Conservation (phyloP, 2,888 invertebrate genomes). For the Entomobrya multifasciata region DNA sequence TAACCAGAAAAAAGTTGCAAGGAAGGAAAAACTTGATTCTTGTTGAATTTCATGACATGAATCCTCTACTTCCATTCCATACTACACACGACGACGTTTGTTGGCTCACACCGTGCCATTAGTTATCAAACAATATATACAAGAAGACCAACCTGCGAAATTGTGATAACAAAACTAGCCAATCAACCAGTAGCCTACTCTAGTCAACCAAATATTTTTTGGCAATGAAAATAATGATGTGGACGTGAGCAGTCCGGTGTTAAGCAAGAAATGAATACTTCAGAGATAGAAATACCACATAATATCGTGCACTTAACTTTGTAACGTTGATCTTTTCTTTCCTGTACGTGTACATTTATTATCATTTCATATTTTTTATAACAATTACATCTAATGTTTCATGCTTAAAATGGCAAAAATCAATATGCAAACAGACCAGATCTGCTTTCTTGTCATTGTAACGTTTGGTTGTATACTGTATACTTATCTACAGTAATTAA, state of each 20-base stretch:
- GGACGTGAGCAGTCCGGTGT: not conserved
- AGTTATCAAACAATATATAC: constrained; percentile 18
- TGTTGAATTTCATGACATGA: constrained; percentile 44
- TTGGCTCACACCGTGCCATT: constrained; percentile 15
- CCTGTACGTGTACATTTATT: too few species aligned
- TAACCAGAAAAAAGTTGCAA: constrained; percentile 10
- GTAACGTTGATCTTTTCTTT: too few species aligned
- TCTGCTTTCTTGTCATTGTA: too few species aligned
- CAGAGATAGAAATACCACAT: too few species aligned
- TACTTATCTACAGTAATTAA: too few species aligned
- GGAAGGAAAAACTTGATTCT: constrained; percentile 45
- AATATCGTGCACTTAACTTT: too few species aligned
- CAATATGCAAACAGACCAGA: too few species aligned
- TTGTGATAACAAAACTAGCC: constrained; percentile 16
- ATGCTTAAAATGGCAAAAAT: too few species aligned
- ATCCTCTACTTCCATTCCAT: constrained; percentile 57
- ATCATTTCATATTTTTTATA: too few species aligned
- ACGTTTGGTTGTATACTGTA: too few species aligned
- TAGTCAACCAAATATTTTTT: constrained; percentile 40
- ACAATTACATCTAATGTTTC: too few species aligned
- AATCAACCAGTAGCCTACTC: constrained; percentile 62
- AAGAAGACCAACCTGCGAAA: constrained; percentile 8
- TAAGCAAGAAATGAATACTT: not conserved
- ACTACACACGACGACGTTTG: constrained; percentile 28
- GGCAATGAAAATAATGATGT: not conserved